These are phyloP conservation scores for Syngnathoides biaculeatus DNA, from an alignment of 2,113 vertebrate species.

Conservation along the genomic window DNA sequence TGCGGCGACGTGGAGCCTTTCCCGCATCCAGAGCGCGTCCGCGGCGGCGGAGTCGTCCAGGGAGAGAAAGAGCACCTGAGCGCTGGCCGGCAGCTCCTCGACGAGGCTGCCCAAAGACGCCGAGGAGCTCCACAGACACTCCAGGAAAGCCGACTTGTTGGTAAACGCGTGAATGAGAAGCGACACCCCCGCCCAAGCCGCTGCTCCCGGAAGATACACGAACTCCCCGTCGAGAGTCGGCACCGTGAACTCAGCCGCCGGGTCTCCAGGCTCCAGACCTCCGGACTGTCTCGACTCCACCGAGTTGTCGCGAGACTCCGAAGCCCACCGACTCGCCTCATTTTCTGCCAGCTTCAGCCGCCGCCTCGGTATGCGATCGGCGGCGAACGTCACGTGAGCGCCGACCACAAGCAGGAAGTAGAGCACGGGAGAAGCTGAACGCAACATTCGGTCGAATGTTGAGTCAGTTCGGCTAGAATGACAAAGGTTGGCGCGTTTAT, in stretches of 20 bases:
- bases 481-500: not conserved
- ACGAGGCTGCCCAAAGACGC: conserved; percentile 64
- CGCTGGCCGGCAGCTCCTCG: conserved; percentile 52
- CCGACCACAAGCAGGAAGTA: conserved; percentile 24
- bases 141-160: conserved; percentile 74
- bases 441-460: not conserved
- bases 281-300: not conserved
- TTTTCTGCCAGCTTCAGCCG: conserved; percentile 4
- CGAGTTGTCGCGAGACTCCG: not conserved
- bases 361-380: not conserved
- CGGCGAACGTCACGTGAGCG: conserved; percentile 11
- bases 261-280: conserved; percentile 65
- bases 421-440: conserved; percentile 12
- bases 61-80: conserved; percentile 69
- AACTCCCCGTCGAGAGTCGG: conserved; percentile 70
- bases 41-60: conserved; percentile 66
- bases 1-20: conserved; percentile 57
- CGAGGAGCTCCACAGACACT: conserved; percentile 71
- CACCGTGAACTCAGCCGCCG: conserved; percentile 58
- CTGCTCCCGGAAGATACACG: conserved; percentile 37
- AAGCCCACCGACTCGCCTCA: not conserved
- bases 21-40: conserved; percentile 75
- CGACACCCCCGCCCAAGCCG: conserved; percentile 26
- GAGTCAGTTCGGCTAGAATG: conserved; percentile 8
- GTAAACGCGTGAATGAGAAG: conserved; percentile 76